Evolutionary conservation across 2,888 invertebrate genomes (phyloP), one percentile per base, ranked within the genome.

Genomic region (Clusia tigrina): DNA sequence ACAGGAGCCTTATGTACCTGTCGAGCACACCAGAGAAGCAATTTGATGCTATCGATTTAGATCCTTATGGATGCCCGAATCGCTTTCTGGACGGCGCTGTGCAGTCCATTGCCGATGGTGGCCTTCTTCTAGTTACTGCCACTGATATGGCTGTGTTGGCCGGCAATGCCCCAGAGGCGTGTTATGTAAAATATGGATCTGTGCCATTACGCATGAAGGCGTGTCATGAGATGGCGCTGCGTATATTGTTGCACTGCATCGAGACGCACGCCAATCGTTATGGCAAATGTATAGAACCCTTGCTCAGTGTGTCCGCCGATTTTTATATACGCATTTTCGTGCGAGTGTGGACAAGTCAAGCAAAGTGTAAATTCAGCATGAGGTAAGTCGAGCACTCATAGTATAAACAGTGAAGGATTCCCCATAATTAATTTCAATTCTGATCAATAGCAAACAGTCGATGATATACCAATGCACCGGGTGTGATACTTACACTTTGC

Each of bases 131-230:
- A 71, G 90, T 99, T 0, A 99, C 99, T 0, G 98, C 97, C 24
- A 99, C 99, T 0, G 99, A 99, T 82, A 95, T 97, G 94, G 95
- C 92, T 0, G 92, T 98, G 0, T 83, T 99, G 53, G 97, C 97
- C 62, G 99, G 99, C 0, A 98, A 97, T 85, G 89, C 93, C 0
- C 93, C 96, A 0, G 98, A 99, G 84, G 94, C 97, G 0, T 98
- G 98, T 89, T 90, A 90, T 73, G 88, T 90, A 9, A 98, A 97
- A 85, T 99, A 99, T 80, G 98, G 98, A 0, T 89, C 96, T 0
- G 86, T 96, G 62, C 93, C 98, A 1, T 82, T 98, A 52, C 90
- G 91, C 75, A 89, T 90, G 15, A 94, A 92, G 78, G 89, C 90
- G 59, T 97, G 96, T 74, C 98, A 99, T 85, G 99, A 99, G 88